A percentile compares a stretch with the other conserved stretches of the same genome.
Conservation (phyloP, 2,797 vertebrate genomes). For the Tapirus indicus region DNA sequence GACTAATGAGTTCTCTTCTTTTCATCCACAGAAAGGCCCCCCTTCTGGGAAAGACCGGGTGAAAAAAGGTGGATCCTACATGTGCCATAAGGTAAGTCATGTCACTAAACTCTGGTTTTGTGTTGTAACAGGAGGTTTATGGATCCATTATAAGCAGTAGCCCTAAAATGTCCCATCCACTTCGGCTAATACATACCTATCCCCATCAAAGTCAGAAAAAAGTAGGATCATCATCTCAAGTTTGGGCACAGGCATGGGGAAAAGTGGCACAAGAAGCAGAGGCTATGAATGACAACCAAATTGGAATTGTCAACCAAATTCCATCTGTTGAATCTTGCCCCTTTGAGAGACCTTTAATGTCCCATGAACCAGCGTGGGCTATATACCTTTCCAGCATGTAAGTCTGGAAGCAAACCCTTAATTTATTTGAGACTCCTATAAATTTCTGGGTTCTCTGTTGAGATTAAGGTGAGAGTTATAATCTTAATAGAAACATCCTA, state of each 20-base stretch:
- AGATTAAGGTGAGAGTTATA: background rate
- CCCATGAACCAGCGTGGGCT: background rate
- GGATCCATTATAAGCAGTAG: background rate
- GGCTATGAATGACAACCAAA: too few relatives aligned
- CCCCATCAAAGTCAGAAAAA: background rate
- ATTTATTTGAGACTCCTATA: background rate
- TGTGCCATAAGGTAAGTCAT: constrained; percentile 97
- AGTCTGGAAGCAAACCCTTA: background rate
- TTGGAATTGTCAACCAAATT: background rate
- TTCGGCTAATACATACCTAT: background rate
- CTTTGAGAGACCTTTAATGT: background rate
- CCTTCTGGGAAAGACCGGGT: constrained; percentile 93
- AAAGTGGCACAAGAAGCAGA: background rate
- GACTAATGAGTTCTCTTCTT: constrained; percentile 1
- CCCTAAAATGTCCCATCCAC: background rate
- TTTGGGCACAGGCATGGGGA: background rate
- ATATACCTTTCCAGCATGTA: background rate
- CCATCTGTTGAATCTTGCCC: background rate
- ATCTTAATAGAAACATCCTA: background rate
- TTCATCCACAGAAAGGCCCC: constrained; percentile 92
- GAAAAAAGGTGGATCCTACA: constrained; percentile 99
- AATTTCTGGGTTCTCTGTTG: background rate
- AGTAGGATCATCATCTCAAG: rapidly evolving
- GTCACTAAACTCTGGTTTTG: too few relatives aligned
- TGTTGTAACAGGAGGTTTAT: background rate